Evolutionary conservation across 2,888 invertebrate species (phyloP).

Genomic region (Catocala nupta): DNA sequence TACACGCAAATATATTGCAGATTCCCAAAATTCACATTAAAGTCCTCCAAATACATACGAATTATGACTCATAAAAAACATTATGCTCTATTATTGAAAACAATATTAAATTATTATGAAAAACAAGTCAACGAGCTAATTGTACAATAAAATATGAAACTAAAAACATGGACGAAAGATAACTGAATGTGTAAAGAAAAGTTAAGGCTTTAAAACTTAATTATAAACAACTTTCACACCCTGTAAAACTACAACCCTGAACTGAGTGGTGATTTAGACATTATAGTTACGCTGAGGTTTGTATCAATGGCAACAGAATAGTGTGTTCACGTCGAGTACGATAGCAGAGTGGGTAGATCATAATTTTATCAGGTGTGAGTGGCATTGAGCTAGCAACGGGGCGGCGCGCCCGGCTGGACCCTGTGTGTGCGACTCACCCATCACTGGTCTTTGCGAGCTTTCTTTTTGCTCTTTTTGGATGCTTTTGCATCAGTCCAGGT

Average conservation of each 20-base stretch:
- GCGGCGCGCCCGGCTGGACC: conserved; percentile 61
- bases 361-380: conserved; percentile 75
- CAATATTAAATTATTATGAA: conserved; percentile 84
- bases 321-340: conserved; percentile 42
- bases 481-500: conserved; percentile 92
- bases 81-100: conserved; percentile 80
- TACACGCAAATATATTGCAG: conserved; percentile 79
- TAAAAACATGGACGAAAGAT: conserved; percentile 85
- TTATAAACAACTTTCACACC: conserved; percentile 79
- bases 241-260: conserved; percentile 78
- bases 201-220: conserved; percentile 70
- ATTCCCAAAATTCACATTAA: conserved; percentile 79
- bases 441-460: conserved; percentile 92
- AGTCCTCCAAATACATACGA: conserved; percentile 63
- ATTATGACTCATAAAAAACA: conserved; percentile 79
- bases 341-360: conserved; percentile 52
- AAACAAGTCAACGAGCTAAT: conserved; percentile 82
- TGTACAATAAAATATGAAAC: conserved; percentile 84
- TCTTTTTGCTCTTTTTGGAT: conserved; percentile 92
- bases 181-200: conserved; percentile 80
- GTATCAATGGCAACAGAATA: conserved; percentile 49
- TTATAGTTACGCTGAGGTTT: conserved; percentile 36
- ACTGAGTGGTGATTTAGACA: conserved; percentile 44
- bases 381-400: conserved; percentile 81
- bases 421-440: conserved; percentile 64